Base-by-base conservation (phyloP, 2,888 invertebrate species). In the Lasioglossum vierecki region DNA sequence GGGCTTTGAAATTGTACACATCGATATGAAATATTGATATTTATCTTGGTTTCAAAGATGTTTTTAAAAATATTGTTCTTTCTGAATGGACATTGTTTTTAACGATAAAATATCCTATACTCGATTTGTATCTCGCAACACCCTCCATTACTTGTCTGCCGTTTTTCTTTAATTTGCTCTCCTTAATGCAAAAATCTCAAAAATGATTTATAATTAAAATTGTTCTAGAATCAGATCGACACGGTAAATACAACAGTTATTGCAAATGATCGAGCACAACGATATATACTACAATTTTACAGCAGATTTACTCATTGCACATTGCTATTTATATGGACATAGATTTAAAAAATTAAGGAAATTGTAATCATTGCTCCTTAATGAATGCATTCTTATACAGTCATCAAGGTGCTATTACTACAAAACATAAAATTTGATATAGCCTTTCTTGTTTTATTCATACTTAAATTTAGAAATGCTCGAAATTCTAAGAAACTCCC, bases 291-390 rank as follows among this genome's bases (percentile, higher is more conserved):
- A 22, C 60, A n/a, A 60, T 85, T 18, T 46, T 53, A 63, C 4
- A 76, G 39, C 39, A 79, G 15, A 35, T 46, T 46, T 11, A 46
- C 76, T 75, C 46, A 49, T 76, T 57, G 79, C 86, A 88, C 82
- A 77, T 81, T 63, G 49, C 81, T 77, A 81, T 78, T 39, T 46
- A 6, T 77, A 18, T 35, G 11, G n/a, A 74, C 49, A 74, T 63
- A 41, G 39, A 49, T 77, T 41, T 46, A 39, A 57, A 73, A 60
- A 39, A 71, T 83, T 39, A 35, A 83, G 71, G 53, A 35, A 83
- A 46, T 53, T 53, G 44, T 13, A 83, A 82, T 41, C 80, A 80
- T 26, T 80, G 22, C 22, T 39, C 22, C 57, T 44, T 57, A 39
- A 81, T 81, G 41, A 49, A 57, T 74, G 39, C 35, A 82, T 53